These are phyloP conservation scores for Drosophila parthenogenetica DNA, from an alignment of 2,888 invertebrate genomes.

Conservation along the genomic window DNA sequence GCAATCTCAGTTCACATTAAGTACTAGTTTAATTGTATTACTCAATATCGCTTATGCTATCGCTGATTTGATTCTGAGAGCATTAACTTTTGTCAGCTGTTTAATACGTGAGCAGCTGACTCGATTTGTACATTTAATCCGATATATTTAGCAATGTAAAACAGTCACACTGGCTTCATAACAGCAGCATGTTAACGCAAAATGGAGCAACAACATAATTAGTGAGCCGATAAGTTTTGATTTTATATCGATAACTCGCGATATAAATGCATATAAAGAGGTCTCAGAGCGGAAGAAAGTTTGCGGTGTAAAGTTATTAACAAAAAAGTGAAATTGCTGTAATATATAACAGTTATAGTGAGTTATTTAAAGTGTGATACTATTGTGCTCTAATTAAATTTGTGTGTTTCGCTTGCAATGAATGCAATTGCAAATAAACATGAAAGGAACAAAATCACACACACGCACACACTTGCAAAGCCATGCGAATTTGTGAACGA, in stretches of 20 bases:
- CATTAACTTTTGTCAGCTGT: conserved; percentile 57
- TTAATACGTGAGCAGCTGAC: conserved; percentile 42
- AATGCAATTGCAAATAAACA: conserved; percentile 40
- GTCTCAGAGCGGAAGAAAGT: conserved; percentile 61
- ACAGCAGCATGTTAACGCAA: conserved; percentile 25
- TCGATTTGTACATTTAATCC: not conserved
- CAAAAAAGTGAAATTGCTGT: conserved; percentile 55
- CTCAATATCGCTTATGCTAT: conserved; percentile 74
- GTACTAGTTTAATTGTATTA: conserved; percentile 69
- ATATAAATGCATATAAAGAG: conserved; percentile 47
- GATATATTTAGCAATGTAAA: not conserved
- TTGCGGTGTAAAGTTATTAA: conserved; percentile 63
- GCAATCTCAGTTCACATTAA: conserved; percentile 53
- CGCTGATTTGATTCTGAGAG: conserved; percentile 58
- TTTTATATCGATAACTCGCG: conserved; percentile 42
- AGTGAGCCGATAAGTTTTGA: not conserved
- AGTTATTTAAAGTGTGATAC: conserved; percentile 28
- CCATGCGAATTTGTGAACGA: conserved; percentile 43
- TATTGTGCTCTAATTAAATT: conserved; percentile 2
- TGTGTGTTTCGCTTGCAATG: not conserved
- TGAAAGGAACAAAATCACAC: conserved; percentile 27
- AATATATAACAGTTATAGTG: conserved; percentile 54
- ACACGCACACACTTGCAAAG: conserved; percentile 25
- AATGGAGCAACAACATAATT: not conserved
- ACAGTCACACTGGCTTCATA: conserved; percentile 33